Evolutionary conservation across 2,888 invertebrate genomes (phyloP).

Genomic region (Euphydryas editha): DNA sequence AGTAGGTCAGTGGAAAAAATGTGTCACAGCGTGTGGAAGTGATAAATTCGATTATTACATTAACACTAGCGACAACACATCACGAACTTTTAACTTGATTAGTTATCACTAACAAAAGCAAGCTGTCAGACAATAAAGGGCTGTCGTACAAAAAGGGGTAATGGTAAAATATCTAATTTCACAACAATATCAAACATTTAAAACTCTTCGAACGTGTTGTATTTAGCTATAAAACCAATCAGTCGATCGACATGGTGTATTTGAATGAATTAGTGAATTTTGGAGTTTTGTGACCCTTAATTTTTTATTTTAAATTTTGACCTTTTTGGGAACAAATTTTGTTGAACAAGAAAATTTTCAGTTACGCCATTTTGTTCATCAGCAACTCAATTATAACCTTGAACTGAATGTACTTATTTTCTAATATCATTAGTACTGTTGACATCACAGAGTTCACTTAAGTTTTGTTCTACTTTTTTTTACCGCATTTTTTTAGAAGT

Average conservation of each 20-base stretch:
- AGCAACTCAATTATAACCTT: constrained; percentile 17
- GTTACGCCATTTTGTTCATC: no score
- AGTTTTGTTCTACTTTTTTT: neutral
- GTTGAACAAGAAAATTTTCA: no score
- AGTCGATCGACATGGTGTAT: no score
- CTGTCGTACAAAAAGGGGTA: no score
- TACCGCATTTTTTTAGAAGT: neutral
- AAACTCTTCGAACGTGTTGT: no score
- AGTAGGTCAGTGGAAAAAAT: constrained; percentile 16
- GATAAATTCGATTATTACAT: constrained; percentile 45
- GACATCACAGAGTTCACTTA: neutral
- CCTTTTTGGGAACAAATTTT: no score
- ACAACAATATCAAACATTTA: no score
- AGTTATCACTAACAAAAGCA: constrained; percentile 18
- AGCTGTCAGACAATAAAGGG: neutral
- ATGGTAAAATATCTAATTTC: no score
- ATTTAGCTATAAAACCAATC: no score
- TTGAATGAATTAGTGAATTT: no score
- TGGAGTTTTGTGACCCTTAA: no score
- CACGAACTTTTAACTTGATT: constrained; percentile 45
- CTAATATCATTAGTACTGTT: constrained; percentile 15
- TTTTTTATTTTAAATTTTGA: no score
- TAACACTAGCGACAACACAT: constrained; percentile 35
- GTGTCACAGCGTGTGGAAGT: neutral
- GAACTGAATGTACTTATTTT: constrained; percentile 10